Conservation (phyloP, 2,797 vertebrate genomes). For the Ctenopoma multispine region DNA sequence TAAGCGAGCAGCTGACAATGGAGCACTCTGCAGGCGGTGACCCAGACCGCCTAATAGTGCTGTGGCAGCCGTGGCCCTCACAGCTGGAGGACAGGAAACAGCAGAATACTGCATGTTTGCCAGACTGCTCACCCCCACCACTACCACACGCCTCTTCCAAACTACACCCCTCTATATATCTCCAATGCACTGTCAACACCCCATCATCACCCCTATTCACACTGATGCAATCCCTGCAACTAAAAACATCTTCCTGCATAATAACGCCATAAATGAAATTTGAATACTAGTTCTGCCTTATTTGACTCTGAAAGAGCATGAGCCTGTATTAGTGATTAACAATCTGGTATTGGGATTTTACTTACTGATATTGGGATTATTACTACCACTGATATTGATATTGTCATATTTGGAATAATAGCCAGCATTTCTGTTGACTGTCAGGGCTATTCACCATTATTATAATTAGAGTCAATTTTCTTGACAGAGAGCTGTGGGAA, state of each 20-base stretch:
- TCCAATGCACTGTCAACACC: slow-evolving; percentile 25
- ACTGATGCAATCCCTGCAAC: slow-evolving; percentile 38
- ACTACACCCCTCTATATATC: slow-evolving; percentile 37
- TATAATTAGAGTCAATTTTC: slow-evolving; percentile 76
- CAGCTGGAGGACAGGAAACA: slow-evolving; percentile 79
- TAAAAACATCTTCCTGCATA: slow-evolving; percentile 38
- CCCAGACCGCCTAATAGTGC: slow-evolving; percentile 82
- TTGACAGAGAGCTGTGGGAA: slow-evolving; percentile 68
- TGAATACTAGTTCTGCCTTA: slow-evolving; percentile 20
- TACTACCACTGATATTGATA: slow-evolving; percentile 41
- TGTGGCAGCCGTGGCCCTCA: slow-evolving; percentile 75
- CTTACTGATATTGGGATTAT: slow-evolving; percentile 35
- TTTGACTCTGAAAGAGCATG: slow-evolving; percentile 13
- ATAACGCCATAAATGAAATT: slow-evolving; percentile 37
- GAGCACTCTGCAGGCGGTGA: slow-evolving; percentile 78
- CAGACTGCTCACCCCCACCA: slow-evolving; percentile 41
- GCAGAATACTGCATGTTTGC: slow-evolving; percentile 68
- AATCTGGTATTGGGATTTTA: slow-evolving; percentile 21
- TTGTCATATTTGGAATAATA: slow-evolving; percentile 63
- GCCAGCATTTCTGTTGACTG: slow-evolving; percentile 61
- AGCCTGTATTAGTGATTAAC: background rate
- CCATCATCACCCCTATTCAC: slow-evolving; percentile 56
- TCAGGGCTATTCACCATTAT: slow-evolving; percentile 64
- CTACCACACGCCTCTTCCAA: slow-evolving; percentile 28
- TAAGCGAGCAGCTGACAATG: slow-evolving; percentile 81